Percentiles rank a stretch among this genome's conserved stretches.
These are phyloP conservation scores for Magallana angulata DNA, from an alignment of 1,140 invertebrate species.

Conservation along the genomic window DNA sequence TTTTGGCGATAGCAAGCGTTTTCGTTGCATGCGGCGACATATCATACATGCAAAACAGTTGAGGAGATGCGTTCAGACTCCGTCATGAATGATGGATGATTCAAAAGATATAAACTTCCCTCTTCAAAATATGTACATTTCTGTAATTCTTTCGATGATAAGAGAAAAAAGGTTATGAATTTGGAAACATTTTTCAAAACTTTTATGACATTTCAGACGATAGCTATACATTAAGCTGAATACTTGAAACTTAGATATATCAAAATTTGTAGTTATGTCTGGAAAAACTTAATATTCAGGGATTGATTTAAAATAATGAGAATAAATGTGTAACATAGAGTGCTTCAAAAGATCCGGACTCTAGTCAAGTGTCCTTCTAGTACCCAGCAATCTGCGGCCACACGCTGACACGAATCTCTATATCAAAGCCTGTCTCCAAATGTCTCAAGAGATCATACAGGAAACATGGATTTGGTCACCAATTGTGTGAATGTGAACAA, in stretches of 20 bases:
- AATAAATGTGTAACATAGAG: too few species aligned
- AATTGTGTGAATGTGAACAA: constrained; percentile 12
- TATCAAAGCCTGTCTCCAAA: neutral
- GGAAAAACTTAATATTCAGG: too few species aligned
- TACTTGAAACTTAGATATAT: too few species aligned
- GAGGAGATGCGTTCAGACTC: neutral
- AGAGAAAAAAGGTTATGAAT: neutral
- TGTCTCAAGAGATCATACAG: neutral
- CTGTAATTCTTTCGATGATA: neutral
- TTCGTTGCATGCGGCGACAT: neutral
- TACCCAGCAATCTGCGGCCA: neutral
- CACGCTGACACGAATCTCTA: neutral
- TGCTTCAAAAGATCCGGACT: neutral
- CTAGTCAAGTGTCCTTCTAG: neutral
- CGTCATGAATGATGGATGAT: constrained; percentile 19
- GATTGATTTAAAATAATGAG: too few species aligned
- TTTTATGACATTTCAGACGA: too few species aligned
- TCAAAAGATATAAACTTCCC: neutral
- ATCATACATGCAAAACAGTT: constrained; percentile 1
- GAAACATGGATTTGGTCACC: neutral
- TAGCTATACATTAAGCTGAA: too few species aligned
- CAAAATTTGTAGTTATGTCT: too few species aligned
- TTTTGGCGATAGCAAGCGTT: constrained; percentile 10
- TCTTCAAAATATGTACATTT: neutral
- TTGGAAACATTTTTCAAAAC: too few species aligned